Base-by-base conservation (phyloP, 2,113 vertebrate genomes). In the Limnothrissa miodon region DNA sequence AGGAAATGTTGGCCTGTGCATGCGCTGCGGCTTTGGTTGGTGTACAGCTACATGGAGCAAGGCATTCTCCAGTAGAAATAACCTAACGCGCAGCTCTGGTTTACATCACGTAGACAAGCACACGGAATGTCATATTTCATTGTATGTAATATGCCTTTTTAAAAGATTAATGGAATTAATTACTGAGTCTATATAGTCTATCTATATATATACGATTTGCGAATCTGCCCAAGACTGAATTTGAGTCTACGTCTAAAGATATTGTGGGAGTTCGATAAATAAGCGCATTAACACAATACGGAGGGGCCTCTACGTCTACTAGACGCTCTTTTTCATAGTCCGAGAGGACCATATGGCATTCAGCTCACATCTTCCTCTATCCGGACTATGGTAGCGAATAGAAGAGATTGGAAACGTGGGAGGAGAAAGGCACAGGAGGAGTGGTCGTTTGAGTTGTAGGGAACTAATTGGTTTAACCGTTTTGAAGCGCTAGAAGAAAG, bases 291-390 rank as follows among this genome's bases (percentile, higher is more conserved):
- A 33, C 51, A 74, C 33, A 74, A 39, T 74, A 79, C 21, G 29
- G 45, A 79, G 48, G 36, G 45, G 53, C 25, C 39, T 53, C 74
- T 81, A 45, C 80, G 42, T 83, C 83, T 39, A 62, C 39, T 70
- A 86, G 44, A 17, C 48, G 39, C 78, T 88, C 84, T 84, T 87
- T 91, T 79, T 87, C 83, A 66, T 88, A 78, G 83, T 85, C 70
- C 90, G 88, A 88, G 90, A 89, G 82, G 80, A 39, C 91, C 93
- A 93, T 92, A 91, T 93, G 90, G 89, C 82, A 86, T 70, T 86
- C 83, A 66, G 82, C 87, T 91, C 90, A 91, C 80, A 81, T 85
- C n/a, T 21, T 46, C 39, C 83, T 83, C 86, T 81, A 82, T 78
- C 82, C 53, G 79, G 80, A 78, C 36, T 19, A 86, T 83, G 87